Evolutionary conservation across 2,888 invertebrate genomes (phyloP), one percentile per base, ranked within the genome.

Genomic region (Machimus atricapillus): DNA sequence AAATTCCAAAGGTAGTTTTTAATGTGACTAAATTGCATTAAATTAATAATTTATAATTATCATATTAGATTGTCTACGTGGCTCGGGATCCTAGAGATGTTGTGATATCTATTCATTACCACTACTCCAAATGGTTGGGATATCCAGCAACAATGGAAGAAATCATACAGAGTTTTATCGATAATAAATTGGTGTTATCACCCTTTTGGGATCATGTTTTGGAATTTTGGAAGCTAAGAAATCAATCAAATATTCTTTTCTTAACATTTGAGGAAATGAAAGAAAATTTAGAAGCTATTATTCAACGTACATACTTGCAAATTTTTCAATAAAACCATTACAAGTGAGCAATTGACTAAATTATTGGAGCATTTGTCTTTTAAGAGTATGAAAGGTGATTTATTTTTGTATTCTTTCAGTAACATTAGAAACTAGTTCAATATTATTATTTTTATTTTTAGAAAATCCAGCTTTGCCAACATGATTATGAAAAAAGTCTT

Each of bases 61-160:
- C 2, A 52, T n/a, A 16, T 52, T 52, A 96, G 94, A 93, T 97
- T 27, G 94, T 98, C 77, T 98, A 97, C 90, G 95, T 97, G 0
- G 96, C 96, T 0, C 93, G 98, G 87, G 97, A 98, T 92, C 97
- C 97, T 0, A 96, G 97, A 91, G 97, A 98, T 91, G 96, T 97
- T 0, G 95, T 95, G 0, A 96, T 97, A 0, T 97, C 97, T 0
- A 97, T 95, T 91, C 98, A 96, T 90, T 95, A 97, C 91, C 58
- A 58, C n/a, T 6, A 1, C 0, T 95, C 95, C 4, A 94, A 94
- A 83, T 96, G 96, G 0, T 95, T 95, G 90, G 58, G 58, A 58
- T n/a, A 4, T 58, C 12, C 40, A 12, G 8, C 40, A 40, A 40
- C 40, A 40, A 8, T 40, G 40, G 40, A 40, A 40, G 7, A 23